Percentiles rank a stretch among this genome's conserved stretches.
Evolutionary conservation across 2,888 invertebrate genomes (phyloP).

Genomic region (Athalia rosae): DNA sequence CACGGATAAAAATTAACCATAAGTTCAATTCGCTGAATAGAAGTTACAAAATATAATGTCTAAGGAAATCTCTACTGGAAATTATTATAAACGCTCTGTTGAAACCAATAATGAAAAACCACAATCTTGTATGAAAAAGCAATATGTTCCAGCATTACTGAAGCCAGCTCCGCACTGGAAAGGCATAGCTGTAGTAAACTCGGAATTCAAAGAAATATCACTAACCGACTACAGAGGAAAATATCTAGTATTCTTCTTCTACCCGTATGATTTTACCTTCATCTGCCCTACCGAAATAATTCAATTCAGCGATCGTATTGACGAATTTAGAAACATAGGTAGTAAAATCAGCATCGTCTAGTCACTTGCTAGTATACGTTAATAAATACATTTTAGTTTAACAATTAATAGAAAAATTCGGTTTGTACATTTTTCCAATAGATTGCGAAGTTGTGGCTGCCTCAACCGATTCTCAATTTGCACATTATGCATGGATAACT

Average conservation of each 20-base stretch:
- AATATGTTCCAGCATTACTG: conserved; percentile 50
- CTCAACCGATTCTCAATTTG: conserved; percentile 61
- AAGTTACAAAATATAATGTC: conserved; percentile 4
- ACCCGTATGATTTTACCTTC: conserved; percentile 61
- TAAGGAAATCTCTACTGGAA: background rate
- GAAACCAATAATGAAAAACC: background rate
- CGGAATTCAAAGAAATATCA: conserved; percentile 54
- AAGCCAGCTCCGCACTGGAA: conserved; percentile 59
- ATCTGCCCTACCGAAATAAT: conserved; percentile 62
- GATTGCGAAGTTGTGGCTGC: conserved; percentile 58
- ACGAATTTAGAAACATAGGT: conserved; percentile 58
- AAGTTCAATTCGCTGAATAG: conserved; percentile 7
- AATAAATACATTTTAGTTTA: no score
- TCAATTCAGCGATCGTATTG: conserved; percentile 61
- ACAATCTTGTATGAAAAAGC: background rate
- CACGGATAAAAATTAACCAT: background rate
- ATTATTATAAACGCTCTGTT: background rate
- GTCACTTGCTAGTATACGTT: no score
- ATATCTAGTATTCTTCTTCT: conserved; percentile 60
- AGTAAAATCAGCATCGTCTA: conserved; percentile 15
- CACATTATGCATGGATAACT: conserved; percentile 60
- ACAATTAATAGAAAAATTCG: no score
- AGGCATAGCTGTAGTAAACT: conserved; percentile 55
- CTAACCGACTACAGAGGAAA: conserved; percentile 55
- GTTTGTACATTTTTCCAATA: conserved; percentile 44